Conservation (phyloP, 2,113 vertebrate species). For the Saccopteryx bilineata region DNA sequence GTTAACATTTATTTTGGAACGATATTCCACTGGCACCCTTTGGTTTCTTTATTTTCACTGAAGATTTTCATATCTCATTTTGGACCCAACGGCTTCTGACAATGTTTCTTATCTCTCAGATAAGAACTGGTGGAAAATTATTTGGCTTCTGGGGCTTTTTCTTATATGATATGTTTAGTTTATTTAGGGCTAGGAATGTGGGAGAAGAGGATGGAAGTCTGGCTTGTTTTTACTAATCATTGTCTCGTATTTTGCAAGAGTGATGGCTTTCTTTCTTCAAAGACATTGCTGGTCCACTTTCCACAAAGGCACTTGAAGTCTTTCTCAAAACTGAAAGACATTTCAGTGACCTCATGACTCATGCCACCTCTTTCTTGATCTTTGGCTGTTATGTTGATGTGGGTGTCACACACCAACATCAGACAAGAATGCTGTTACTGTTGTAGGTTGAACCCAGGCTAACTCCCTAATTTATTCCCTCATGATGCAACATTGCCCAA, state of each 20-base stretch:
- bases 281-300: slow-evolving; percentile 58
- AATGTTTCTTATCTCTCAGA: slow-evolving; percentile 63
- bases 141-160: slow-evolving; percentile 43
- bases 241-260: slow-evolving; percentile 66
- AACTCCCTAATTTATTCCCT: background rate
- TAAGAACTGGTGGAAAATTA: slow-evolving; percentile 64
- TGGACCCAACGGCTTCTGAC: slow-evolving; percentile 40
- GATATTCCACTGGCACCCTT: slow-evolving; percentile 48
- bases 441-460: background rate
- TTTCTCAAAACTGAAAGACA: slow-evolving; percentile 58
- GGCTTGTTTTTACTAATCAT: slow-evolving; percentile 58
- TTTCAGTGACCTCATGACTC: slow-evolving; percentile 35
- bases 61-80: slow-evolving; percentile 70
- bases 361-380: slow-evolving; percentile 31
- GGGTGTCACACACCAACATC: background rate
- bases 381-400: background rate
- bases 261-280: slow-evolving; percentile 66
- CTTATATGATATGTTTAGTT: slow-evolving; percentile 48
- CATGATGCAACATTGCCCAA: background rate
- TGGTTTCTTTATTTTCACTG: slow-evolving; percentile 69
- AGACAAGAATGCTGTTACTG: background rate
- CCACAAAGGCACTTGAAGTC: slow-evolving; percentile 62
- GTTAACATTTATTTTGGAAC: slow-evolving; percentile 70
- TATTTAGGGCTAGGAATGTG: slow-evolving; percentile 34
- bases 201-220: slow-evolving; percentile 35